phyloP scores from a whole-genome alignment of 2,113 vertebrate genomes.

The Romanogobio albipinnatus region DNA sequence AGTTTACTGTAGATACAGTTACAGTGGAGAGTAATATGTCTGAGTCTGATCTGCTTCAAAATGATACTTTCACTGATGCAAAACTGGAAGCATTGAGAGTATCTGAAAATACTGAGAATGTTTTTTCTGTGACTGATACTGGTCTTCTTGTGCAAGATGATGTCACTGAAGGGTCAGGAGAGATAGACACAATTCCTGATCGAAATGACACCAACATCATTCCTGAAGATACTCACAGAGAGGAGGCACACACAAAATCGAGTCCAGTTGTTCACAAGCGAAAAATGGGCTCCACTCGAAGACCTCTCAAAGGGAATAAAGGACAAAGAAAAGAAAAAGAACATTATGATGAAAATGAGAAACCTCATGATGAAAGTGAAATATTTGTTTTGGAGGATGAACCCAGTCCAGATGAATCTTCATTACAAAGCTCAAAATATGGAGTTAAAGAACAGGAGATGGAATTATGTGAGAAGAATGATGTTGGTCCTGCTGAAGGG shows the following conservation, averaged over 20 bases:
- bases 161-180: neutral
- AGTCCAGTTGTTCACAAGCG: neutral
- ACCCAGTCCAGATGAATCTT: neutral
- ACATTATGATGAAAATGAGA: neutral
- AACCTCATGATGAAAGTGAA: neutral
- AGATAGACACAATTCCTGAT: neutral
- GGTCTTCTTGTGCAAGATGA: no score
- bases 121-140: no score
- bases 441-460: neutral
- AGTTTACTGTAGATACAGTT: neutral
- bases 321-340: neutral
- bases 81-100: neutral
- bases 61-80: neutral
- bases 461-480: neutral
- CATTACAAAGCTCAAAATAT: neutral
- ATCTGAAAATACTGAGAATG: neutral
- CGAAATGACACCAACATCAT: neutral
- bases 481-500: neutral
- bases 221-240: neutral
- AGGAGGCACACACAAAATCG: neutral
- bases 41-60: neutral
- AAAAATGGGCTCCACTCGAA: constrained; percentile 23
- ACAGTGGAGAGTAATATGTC: neutral
- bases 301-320: neutral
- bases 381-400: neutral